Conservation (phyloP, 2,888 invertebrate genomes). For the Buathra laborator region DNA sequence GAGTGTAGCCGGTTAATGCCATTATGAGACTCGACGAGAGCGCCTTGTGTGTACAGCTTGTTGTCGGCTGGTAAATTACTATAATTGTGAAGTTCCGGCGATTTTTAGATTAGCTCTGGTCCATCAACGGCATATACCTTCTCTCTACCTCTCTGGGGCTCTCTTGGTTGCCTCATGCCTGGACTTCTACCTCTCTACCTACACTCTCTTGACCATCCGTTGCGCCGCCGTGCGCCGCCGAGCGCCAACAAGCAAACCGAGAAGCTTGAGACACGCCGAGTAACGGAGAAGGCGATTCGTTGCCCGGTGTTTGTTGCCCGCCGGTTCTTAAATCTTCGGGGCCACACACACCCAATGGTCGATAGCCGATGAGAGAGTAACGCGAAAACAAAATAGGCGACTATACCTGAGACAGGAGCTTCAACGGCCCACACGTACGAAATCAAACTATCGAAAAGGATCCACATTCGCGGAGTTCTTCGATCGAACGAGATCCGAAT, state of each 20-base stretch:
- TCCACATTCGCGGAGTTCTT: slow-evolving; percentile 23
- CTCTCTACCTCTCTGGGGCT: slow-evolving; percentile 9
- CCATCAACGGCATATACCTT: slow-evolving; percentile 81
- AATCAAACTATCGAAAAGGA: not conserved
- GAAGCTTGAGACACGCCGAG: slow-evolving; percentile 1
- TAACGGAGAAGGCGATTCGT: too few species aligned
- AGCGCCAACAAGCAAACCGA: slow-evolving; percentile 20
- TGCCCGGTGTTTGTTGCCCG: slow-evolving; percentile 33
- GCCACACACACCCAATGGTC: not conserved
- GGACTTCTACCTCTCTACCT: slow-evolving; percentile 69
- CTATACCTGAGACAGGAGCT: slow-evolving; percentile 16
- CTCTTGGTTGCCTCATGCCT: not conserved
- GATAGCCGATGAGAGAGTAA: not conserved
- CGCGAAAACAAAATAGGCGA: slow-evolving; percentile 1
- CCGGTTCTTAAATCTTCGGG: slow-evolving; percentile 77
- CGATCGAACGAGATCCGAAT: slow-evolving; percentile 67
- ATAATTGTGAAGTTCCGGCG: slow-evolving; percentile 85
- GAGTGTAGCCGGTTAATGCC: slow-evolving; percentile 69
- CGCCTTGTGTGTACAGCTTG: slow-evolving; percentile 82
- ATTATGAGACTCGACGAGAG: slow-evolving; percentile 72
- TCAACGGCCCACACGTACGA: not conserved
- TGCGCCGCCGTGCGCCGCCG: slow-evolving; percentile 44
- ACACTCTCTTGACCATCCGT: slow-evolving; percentile 59
- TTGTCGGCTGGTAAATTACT: slow-evolving; percentile 84
- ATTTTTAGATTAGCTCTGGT: slow-evolving; percentile 85